These are phyloP conservation scores for Zeus faber DNA, from an alignment of 2,113 vertebrate genomes.

Conservation along the genomic window DNA sequence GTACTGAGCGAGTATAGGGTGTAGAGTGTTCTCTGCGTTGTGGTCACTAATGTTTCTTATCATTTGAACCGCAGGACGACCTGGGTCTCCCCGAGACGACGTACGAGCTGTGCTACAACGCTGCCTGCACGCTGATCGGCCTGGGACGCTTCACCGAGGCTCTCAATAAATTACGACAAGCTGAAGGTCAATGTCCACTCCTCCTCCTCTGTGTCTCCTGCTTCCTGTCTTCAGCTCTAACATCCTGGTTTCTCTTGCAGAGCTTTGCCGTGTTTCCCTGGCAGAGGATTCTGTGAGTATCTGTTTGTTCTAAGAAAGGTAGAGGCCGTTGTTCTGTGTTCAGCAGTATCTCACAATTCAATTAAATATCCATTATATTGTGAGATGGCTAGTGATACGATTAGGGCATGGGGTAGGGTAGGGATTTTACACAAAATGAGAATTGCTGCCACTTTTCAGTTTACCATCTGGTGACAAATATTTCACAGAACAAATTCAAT, in stretches of 20 bases:
- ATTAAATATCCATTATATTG: background rate
- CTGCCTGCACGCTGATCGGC: slow-evolving; percentile 89
- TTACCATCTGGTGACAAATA: too few species aligned
- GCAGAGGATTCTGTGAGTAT: slow-evolving; percentile 93
- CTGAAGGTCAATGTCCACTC: slow-evolving; percentile 81
- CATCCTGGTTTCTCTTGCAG: slow-evolving; percentile 64
- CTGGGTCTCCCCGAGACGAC: slow-evolving; percentile 88
- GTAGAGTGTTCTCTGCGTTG: background rate
- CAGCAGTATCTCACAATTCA: too few species aligned
- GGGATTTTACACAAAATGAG: too few species aligned
- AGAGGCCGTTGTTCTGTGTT: background rate
- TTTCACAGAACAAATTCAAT: too few species aligned
- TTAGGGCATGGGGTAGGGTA: too few species aligned
- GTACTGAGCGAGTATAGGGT: background rate
- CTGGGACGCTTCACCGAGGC: slow-evolving; percentile 86
- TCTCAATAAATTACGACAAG: slow-evolving; percentile 86
- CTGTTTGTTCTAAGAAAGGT: background rate
- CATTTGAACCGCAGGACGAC: slow-evolving; percentile 85
- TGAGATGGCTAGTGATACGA: too few species aligned
- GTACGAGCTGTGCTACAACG: slow-evolving; percentile 95
- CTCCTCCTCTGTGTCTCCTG: background rate
- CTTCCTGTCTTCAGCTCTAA: background rate
- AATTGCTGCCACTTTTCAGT: too few species aligned
- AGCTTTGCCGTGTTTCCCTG: slow-evolving; percentile 86
- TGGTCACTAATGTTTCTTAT: background rate